These are phyloP conservation scores for Lamellibrachia satsuma DNA, from an alignment of 2,888 invertebrate genomes.

Conservation along the genomic window DNA sequence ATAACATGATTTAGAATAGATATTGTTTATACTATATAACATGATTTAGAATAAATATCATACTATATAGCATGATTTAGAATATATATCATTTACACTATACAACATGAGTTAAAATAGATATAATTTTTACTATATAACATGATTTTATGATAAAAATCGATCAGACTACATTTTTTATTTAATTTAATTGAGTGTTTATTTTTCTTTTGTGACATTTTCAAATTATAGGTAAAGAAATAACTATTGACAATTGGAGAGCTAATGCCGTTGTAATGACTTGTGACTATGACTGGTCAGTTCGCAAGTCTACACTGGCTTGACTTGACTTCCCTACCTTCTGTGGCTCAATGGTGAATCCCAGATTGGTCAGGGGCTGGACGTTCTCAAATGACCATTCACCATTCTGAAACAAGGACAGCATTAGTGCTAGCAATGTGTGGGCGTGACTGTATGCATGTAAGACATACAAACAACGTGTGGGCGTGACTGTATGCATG, in stretches of 20 bases:
- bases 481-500: background rate
- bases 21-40: too few species aligned
- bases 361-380: slow-evolving; percentile 52
- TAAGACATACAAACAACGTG: background rate
- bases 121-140: too few species aligned
- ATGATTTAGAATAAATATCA: too few species aligned
- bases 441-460: background rate
- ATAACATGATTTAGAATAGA: too few species aligned
- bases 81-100: too few species aligned
- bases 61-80: too few species aligned
- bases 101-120: too few species aligned
- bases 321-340: slow-evolving; percentile 51
- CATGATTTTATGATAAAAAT: too few species aligned
- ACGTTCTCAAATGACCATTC: slow-evolving; percentile 63
- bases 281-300: background rate
- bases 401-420: slow-evolving; percentile 57
- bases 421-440: background rate
- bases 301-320: background rate
- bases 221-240: background rate
- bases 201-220: too few species aligned
- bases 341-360: slow-evolving; percentile 61
- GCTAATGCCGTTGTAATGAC: background rate
- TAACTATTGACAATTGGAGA: background rate
- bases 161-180: too few species aligned
- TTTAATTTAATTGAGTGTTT: too few species aligned